Base-by-base conservation (phyloP, 2,888 invertebrate species). In the Mesoligia furuncula region DNA sequence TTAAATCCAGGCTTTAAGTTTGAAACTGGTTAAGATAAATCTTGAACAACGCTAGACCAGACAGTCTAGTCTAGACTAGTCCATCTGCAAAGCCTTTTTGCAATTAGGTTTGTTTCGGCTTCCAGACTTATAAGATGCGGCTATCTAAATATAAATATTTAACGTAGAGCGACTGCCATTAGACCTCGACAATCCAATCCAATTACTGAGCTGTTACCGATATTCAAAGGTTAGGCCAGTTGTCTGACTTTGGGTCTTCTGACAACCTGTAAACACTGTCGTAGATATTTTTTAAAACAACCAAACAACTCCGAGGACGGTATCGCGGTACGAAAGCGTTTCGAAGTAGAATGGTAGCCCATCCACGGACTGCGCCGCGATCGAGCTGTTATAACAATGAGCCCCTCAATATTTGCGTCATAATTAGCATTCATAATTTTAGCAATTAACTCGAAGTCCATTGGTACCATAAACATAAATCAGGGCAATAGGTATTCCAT, bases 211-310 rank as follows among this genome's bases (percentile, higher is more conserved):
- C 45, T 54, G 36, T 64, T 64, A 45, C 54, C 13, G 45, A 48
- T 15, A 57, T 45, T 57, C n/a, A 64, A 51, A 72, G 27, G 13
- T 71, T 71, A 54, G 51, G 48, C 45, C 13, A 54, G 24, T 42
- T 54, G 70, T 45, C 51, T 36, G 54, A 45, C 80, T 72, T 71
- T 57, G 24, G 73, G 64, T 73, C n/a, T 64, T 65, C 64, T 57
- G 39, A 65, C 31, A 64, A 39, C 20, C 15, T 36, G 15, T 42
- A 59, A 69, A 31, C n/a, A 31, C 48, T 31, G 59, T 20, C 39
- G 15, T 5, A 42, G 8, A 7, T 31, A 39, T 59, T 73, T 73
- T 73, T 15, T 61, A 36, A 31, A 80, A 9, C 17, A 24, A 45
- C 9, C 20, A 51, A 79, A 68, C 48, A 31, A 31, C 7, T 42